A percentile compares a stretch with the other conserved stretches of the same genome.
These are phyloP conservation scores for Aricia agestis DNA, from an alignment of 1,140 invertebrate species.

Conservation along the genomic window DNA sequence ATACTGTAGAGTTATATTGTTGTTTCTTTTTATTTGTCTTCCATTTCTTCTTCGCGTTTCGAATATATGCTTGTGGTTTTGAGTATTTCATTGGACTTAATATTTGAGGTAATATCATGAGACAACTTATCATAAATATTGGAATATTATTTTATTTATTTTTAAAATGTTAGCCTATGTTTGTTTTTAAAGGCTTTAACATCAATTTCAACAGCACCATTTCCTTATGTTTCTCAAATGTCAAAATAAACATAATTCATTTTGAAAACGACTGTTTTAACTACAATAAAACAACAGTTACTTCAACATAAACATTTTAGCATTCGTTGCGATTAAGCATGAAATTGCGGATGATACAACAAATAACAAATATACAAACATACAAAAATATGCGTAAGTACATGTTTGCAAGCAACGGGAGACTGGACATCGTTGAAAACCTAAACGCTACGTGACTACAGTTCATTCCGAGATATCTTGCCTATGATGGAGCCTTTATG, in stretches of 20 bases:
- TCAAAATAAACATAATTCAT: neutral
- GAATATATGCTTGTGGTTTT: too few species aligned
- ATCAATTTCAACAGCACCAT: too few species aligned
- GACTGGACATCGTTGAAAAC: slow-evolving; percentile 30
- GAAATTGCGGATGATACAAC: slow-evolving; percentile 1
- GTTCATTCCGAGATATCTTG: too few species aligned
- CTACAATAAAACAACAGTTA: neutral
- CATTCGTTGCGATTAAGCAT: neutral
- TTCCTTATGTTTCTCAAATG: too few species aligned
- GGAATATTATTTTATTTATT: neutral
- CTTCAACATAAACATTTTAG: neutral
- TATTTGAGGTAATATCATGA: too few species aligned
- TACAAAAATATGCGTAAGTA: slow-evolving; percentile 18
- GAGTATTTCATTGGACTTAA: too few species aligned
- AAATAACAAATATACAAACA: slow-evolving; percentile 3
- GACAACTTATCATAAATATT: too few species aligned
- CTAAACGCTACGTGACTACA: neutral
- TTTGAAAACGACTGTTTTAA: neutral
- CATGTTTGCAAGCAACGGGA: slow-evolving; percentile 28
- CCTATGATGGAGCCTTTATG: too few species aligned
- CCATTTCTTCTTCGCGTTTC: too few species aligned
- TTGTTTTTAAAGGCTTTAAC: too few species aligned
- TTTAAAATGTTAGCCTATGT: neutral
- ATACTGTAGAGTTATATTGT: too few species aligned
- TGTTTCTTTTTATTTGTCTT: too few species aligned